Base-by-base conservation (phyloP, 2,888 invertebrate genomes). In the Deroplatys truncata region DNA sequence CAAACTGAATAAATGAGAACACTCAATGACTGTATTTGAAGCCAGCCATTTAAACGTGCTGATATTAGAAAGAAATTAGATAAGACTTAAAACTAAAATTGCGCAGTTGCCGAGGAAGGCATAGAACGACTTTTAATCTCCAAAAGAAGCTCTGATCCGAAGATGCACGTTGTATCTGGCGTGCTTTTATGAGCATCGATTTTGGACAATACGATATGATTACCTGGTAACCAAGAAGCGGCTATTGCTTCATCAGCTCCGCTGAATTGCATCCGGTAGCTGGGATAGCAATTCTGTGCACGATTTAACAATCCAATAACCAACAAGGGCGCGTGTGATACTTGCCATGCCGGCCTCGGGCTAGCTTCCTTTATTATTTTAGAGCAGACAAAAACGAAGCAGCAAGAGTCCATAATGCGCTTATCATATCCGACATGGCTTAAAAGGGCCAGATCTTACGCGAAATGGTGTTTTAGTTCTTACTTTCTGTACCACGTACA, bases 291-390 rank as follows among this genome's bases (percentile, higher is more conserved):
- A 86, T 87, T 87, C 87, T 72, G 82, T 28, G 87, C 87, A 87
- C 87, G 87, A 83, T n/a, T 28, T 43, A 25, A 83, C 83, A 87
- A 87, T 87, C 87, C 83, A 72, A 87, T 87, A 87, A 87, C 83
- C 83, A n/a, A 87, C 56, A 82, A 82, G 86, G 35, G 13, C 20
- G 35, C 86, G 56, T 82, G 82, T 31, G 83, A 83, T 83, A 82
- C 82, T 87, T 87, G 31, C 0, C n/a, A 31, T 25, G 28, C 28
- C n/a, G 31, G 35, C 87, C 87, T 31, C 87, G 82, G 87, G 87
- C 87, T n/a, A 83, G 28, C 28, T 35, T 35, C n/a, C 82, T 87
- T 85, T 85, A 85, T 87, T 87, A 87, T 87, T 87, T 87, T 87
- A 87, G 35, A 87, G 35, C 87, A 87, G 86, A 82, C 86, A 86